These are phyloP conservation scores for Zelostemma sp. DNA, from an alignment of 1,140 invertebrate genomes.

Conservation along the genomic window DNA sequence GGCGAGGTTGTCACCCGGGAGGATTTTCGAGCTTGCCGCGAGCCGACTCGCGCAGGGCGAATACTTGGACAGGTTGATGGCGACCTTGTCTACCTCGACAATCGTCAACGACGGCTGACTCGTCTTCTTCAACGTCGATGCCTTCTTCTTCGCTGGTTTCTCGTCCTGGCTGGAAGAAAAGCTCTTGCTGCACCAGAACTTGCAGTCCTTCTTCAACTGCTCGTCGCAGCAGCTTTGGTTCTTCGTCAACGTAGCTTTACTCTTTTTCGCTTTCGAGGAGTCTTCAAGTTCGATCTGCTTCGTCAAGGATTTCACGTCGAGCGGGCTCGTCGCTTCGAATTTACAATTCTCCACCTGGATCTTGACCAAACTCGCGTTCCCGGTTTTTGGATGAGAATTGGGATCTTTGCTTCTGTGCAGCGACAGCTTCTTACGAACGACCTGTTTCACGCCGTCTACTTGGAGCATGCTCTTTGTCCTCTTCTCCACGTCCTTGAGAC, in stretches of 20 bases:
- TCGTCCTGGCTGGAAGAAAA: conserved; percentile 29
- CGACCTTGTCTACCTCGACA: conserved; percentile 56
- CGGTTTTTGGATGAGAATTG: background rate
- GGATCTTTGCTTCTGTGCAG: background rate
- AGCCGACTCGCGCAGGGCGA: conserved; percentile 67
- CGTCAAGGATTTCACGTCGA: background rate
- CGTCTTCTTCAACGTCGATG: conserved; percentile 56
- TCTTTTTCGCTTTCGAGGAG: background rate
- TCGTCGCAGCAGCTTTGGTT: conserved; percentile 22
- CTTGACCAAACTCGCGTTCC: conserved; percentile 50
- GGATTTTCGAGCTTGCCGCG: conserved; percentile 65
- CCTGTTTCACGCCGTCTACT: background rate
- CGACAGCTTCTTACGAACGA: background rate
- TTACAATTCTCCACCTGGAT: conserved; percentile 60
- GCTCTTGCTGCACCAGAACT: conserved; percentile 51
- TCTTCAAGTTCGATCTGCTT: background rate
- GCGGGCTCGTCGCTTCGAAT: conserved; percentile 17
- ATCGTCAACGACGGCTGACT: conserved; percentile 61
- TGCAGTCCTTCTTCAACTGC: conserved; percentile 36
- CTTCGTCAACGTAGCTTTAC: background rate
- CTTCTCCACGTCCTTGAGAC: conserved; percentile 7
- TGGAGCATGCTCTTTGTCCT: background rate
- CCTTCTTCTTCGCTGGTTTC: conserved; percentile 52
- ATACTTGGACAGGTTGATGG: conserved; percentile 65
- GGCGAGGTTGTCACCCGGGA: conserved; percentile 53